Percentiles rank a stretch among this genome's conserved stretches.
Evolutionary conservation across 2,888 invertebrate genomes (phyloP).

Genomic region (Leptarthrus brevirostris): DNA sequence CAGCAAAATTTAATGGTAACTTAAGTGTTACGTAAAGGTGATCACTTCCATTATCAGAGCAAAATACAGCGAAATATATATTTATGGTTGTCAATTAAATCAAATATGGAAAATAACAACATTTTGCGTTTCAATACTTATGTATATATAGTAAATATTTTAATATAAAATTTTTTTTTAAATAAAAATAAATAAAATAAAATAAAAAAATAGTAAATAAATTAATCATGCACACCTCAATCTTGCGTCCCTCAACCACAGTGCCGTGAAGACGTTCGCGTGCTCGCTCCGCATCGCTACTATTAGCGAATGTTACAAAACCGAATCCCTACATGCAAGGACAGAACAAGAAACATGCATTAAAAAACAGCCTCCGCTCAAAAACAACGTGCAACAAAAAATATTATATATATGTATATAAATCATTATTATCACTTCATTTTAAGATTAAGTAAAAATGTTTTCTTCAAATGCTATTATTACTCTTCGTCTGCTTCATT

Average conservation of each 20-base stretch:
- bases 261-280: constrained; percentile 99
- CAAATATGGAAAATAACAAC: constrained; percentile 14
- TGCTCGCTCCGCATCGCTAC: constrained; percentile 99
- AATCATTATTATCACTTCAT: constrained; percentile 48
- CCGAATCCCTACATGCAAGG: constrained; percentile 99
- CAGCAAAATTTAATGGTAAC: constrained; percentile 18
- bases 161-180: constrained; percentile 24
- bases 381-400: constrained; percentile 83
- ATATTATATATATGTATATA: constrained; percentile 70
- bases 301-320: constrained; percentile 99
- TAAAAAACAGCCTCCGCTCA: constrained; percentile 77
- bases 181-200: constrained; percentile 46
- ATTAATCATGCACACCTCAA: constrained; percentile 96
- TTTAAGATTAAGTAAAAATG: constrained; percentile 49
- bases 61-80: constrained; percentile 29
- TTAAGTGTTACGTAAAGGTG: constrained; percentile 14
- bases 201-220: constrained; percentile 47
- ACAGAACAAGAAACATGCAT: constrained; percentile 92
- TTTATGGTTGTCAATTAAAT: constrained; percentile 5
- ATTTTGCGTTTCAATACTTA: constrained; percentile 38
- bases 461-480: constrained; percentile 44
- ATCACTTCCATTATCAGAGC: constrained; percentile 37
- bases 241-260: constrained; percentile 99
- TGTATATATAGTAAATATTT: constrained; percentile 49
- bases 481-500: constrained; percentile 18